Base-by-base conservation (phyloP, 1,140 invertebrate genomes). In the Calliphora vicina region DNA sequence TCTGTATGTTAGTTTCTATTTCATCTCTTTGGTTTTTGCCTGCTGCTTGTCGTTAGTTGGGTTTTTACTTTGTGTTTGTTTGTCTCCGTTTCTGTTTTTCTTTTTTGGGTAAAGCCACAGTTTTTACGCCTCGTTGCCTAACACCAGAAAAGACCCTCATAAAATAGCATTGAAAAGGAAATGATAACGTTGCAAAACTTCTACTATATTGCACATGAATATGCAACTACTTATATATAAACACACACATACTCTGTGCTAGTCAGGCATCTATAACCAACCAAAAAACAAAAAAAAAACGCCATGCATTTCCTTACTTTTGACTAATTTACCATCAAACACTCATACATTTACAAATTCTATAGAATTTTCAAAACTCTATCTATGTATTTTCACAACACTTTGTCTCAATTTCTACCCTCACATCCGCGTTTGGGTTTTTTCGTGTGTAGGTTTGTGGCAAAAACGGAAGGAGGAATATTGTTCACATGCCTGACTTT, bases 141-240 rank as follows among this genome's bases (percentile, higher is more conserved):
- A 78, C 74, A 43, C 35, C 42, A 25, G 74, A 42, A 78, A 45
- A 78, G 35, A 45, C 74, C 74, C 17, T 43, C 74, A 78, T 78
- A 78, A 78, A 78, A 78, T 78, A 78, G 74, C 74, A 78, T 78
- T 78, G 74, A 67, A 61, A 81, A 81, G 80, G 45, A 61, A 61
- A 35, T 81, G 80, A 67, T 81, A 81, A 81, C 80, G 45, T 81
- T 81, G 80, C 57, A 81, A 81, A 67, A 61, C 35, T 81, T 42
- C 35, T 29, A 76, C 73, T 17, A 42, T 76, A 23, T n/a, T 76
- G 73, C 73, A 29, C 35, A 42, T 73, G 71, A 13, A n/a, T 17
- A 50, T 15, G 71, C 43, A 71, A 5, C 20, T 71, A 82, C 20
- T 25, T 20, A 26, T 42, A 74, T 20, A 82, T n/a, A 43, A n/a